Evolutionary conservation across 2,888 invertebrate genomes (phyloP), one percentile per base, ranked within the genome.

Genomic region (Bombyx huttoni): DNA sequence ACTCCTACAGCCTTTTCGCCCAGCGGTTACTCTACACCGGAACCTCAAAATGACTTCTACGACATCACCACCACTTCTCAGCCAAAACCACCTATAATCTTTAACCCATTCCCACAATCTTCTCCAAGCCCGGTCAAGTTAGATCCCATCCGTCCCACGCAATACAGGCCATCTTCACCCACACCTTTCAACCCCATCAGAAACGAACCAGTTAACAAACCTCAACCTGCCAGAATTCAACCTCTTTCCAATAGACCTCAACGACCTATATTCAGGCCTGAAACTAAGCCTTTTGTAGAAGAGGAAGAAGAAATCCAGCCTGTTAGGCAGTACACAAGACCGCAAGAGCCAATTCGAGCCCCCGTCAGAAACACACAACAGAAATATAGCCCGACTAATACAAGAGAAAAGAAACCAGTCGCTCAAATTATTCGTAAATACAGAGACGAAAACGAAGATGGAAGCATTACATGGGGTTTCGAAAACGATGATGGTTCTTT

Each of bases 401-500:
- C 70, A n/a, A 78, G 89, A 49, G 89, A 88, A 51, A 92, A 89
- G 73, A 93, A 93, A 60, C 94, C 94, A 0, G 93, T 94, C 0
- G 92, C 93, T 33, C 94, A 94, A 77, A 92, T 91, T 56, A 81
- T 91, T 58, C 88, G 91, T 52, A 92, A 92, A 70, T 96, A 91
- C 83, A 91, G 94, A 51, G 94, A 94, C 48, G 95, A 95, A 73
- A 94, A 95, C 67, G 89, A 91, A 34, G 94, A 94, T 62, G 94
- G 94, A 47, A 95, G 93, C 70, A 96, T 96, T 63, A 93, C 94
- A 0, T 96, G 96, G 96, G 96, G 96, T 50, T 96, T 93, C 68
- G 95, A 96, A 77, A 95, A 96, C 72, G 95, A 95, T 64, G 96
- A 96, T 67, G 96, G 96, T 24, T 93, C 94, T 1, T 96, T 94